phyloP scores from a whole-genome alignment of 2,888 invertebrate genomes.

The Cephus rjabovi region DNA sequence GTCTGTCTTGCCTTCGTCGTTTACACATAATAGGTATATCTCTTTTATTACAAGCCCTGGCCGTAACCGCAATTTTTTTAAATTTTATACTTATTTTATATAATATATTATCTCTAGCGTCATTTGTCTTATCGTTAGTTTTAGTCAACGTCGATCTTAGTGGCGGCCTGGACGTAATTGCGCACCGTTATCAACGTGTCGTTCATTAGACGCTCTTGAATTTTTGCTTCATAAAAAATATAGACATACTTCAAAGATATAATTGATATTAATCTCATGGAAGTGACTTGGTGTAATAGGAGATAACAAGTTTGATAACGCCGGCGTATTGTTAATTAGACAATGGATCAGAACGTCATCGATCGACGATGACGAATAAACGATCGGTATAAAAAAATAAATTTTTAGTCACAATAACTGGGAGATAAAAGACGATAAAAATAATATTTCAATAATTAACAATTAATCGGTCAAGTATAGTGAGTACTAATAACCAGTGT shows the following conservation, averaged over 20 bases:
- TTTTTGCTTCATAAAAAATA: background rate
- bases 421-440: slow-evolving; percentile 10
- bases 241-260: background rate
- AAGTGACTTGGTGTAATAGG: background rate
- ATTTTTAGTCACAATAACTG: background rate
- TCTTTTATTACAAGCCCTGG: background rate
- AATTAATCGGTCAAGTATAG: background rate
- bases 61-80: slow-evolving; percentile 1
- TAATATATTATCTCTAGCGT: background rate
- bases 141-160: background rate
- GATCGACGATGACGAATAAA: background rate
- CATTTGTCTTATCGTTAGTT: background rate
- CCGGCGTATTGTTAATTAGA: no score
- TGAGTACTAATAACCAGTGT: background rate
- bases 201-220: background rate
- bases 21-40: background rate
- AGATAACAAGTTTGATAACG: background rate
- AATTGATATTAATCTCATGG: background rate
- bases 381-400: background rate
- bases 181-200: background rate
- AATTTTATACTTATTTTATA: slow-evolving; percentile 18
- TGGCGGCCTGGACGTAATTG: background rate
- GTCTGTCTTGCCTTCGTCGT: background rate
- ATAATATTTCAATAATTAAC: slow-evolving; percentile 14
- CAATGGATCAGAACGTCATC: background rate